phyloP scores from a whole-genome alignment of 2,797 vertebrate genomes.

The Periparus ater region DNA sequence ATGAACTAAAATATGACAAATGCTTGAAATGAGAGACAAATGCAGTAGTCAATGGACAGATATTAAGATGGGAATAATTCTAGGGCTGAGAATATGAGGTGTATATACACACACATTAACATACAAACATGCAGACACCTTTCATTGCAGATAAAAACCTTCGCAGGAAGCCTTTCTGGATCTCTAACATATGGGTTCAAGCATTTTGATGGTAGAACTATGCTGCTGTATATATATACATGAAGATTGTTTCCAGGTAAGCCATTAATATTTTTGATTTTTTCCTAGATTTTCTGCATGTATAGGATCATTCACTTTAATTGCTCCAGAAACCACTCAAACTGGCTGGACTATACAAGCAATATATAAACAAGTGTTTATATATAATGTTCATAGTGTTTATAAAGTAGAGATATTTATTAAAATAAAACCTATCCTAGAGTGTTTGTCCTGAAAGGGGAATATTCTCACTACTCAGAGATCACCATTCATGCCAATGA shows the following conservation, averaged over 20 bases:
- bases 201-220: neutral
- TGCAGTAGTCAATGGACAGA: neutral
- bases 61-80: neutral
- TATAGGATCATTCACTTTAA: neutral
- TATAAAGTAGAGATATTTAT: too few species aligned
- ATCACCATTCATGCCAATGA: neutral
- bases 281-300: neutral
- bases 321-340: neutral
- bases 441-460: neutral
- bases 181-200: neutral
- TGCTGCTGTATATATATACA: neutral
- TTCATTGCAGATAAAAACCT: neutral
- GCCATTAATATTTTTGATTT: neutral
- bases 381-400: too few species aligned
- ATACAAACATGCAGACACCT: neutral
- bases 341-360: neutral
- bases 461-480: neutral
- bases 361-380: neutral
- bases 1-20: neutral
- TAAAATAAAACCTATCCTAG: neutral
- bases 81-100: neutral
- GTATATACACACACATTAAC: neutral
- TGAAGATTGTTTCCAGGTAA: neutral
- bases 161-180: neutral
- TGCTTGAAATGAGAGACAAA: neutral